phyloP scores from a whole-genome alignment of 2,113 vertebrate species.

The Gymnarchus niloticus region DNA sequence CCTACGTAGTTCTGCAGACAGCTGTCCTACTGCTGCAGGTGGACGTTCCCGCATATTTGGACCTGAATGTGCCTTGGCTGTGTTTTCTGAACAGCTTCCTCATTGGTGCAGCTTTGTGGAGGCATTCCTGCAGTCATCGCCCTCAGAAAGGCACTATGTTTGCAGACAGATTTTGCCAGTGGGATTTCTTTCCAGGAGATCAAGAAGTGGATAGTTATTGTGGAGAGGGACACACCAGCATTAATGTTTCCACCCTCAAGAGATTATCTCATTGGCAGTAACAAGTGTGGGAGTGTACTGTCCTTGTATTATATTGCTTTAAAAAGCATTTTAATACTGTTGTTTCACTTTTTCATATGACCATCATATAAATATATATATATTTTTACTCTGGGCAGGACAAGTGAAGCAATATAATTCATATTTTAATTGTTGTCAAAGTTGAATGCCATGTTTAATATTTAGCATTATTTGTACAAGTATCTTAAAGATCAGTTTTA shows the following conservation, averaged over 20 bases:
- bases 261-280: not conserved
- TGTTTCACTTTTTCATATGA: too few relatives aligned
- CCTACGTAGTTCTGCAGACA: slow-evolving; percentile 62
- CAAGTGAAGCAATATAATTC: too few relatives aligned
- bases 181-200: slow-evolving; percentile 66
- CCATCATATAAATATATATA: too few relatives aligned
- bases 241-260: not conserved
- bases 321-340: too few relatives aligned
- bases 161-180: slow-evolving; percentile 71
- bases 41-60: slow-evolving; percentile 69
- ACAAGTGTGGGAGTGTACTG: not conserved
- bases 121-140: slow-evolving; percentile 41
- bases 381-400: too few relatives aligned
- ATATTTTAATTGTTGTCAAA: too few relatives aligned
- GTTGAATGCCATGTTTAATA: too few relatives aligned
- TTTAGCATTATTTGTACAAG: too few relatives aligned
- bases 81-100: slow-evolving; percentile 80
- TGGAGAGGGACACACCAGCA: slow-evolving; percentile 15
- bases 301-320: not conserved
- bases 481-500: too few relatives aligned
- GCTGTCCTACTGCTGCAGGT: slow-evolving; percentile 50
- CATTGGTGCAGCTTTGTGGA: slow-evolving; percentile 61
- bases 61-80: slow-evolving; percentile 76
- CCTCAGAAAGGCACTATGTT: slow-evolving; percentile 39
- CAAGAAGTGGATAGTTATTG: not conserved